Evolutionary conservation across 2,888 invertebrate genomes (phyloP).

Genomic region (Lycophotia porphyrea): DNA sequence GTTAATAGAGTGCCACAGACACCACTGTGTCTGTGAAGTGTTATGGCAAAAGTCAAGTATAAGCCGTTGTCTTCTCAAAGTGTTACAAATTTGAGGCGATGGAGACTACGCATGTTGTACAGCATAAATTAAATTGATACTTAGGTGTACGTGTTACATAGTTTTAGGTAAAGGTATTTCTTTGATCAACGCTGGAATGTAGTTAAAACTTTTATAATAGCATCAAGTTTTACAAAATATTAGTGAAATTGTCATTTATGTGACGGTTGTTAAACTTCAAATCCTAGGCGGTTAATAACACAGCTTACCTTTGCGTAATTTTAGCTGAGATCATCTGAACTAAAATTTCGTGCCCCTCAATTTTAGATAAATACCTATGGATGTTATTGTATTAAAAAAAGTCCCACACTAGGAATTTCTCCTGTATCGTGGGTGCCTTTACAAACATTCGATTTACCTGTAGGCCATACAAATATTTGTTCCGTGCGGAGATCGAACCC

Average conservation of each 20-base stretch:
- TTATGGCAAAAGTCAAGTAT: constrained; percentile 39
- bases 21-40: constrained; percentile 20
- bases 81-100: constrained; percentile 33
- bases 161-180: constrained; percentile 28
- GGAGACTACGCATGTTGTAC: constrained; percentile 22
- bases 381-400: too few relatives aligned
- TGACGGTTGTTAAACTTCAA: background rate
- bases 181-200: constrained; percentile 41
- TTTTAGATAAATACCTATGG: too few relatives aligned
- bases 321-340: background rate
- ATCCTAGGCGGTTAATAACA: background rate
- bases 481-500: too few relatives aligned
- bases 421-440: too few relatives aligned
- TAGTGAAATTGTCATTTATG: constrained; percentile 1
- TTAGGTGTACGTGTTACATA: constrained; percentile 13
- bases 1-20: constrained; percentile 34
- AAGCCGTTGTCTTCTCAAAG: constrained; percentile 37
- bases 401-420: too few relatives aligned
- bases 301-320: background rate
- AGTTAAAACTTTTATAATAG: constrained; percentile 30
- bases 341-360: background rate
- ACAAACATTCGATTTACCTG: too few relatives aligned
- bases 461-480: too few relatives aligned
- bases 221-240: constrained; percentile 1
- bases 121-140: constrained; percentile 53